These are phyloP conservation scores for Colaptes auratus DNA, from an alignment of 2,113 vertebrate species.

Conservation along the genomic window DNA sequence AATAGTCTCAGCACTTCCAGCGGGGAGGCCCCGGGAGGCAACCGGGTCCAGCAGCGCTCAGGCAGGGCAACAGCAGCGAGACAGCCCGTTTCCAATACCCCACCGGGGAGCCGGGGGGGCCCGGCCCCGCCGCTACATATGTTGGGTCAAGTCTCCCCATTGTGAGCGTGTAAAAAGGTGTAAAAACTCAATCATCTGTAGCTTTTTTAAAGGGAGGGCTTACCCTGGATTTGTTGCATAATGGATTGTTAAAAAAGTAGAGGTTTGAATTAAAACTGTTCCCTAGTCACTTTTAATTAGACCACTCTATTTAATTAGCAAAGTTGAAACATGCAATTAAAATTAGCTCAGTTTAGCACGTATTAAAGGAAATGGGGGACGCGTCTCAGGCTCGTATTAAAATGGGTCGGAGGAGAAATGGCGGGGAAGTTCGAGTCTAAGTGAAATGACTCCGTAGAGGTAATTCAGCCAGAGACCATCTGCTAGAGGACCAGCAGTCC, in stretches of 20 bases:
- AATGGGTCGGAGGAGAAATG: constrained; percentile 39
- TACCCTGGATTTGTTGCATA: constrained; percentile 79
- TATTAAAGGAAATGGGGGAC: constrained; percentile 57
- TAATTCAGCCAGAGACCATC: not conserved
- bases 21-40: constrained; percentile 81
- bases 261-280: constrained; percentile 86
- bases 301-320: constrained; percentile 87
- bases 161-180: constrained; percentile 87
- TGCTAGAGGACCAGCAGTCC: not conserved
- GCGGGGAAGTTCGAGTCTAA: not conserved
- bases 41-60: constrained; percentile 75
- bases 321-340: constrained; percentile 79
- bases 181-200: constrained; percentile 88
- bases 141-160: constrained; percentile 90
- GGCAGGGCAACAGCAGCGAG: constrained; percentile 79
- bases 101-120: constrained; percentile 81
- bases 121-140: constrained; percentile 89
- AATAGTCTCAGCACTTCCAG: constrained; percentile 77
- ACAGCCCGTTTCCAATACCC: constrained; percentile 77
- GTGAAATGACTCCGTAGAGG: not conserved
- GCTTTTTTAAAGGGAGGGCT: constrained; percentile 74
- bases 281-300: constrained; percentile 89
- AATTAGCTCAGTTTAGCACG: constrained; percentile 75
- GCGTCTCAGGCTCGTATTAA: not conserved
- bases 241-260: constrained; percentile 84